These are phyloP conservation scores for Caenorhabditis sp. DNA, from an alignment of 2,888 invertebrate genomes.

Conservation along the genomic window DNA sequence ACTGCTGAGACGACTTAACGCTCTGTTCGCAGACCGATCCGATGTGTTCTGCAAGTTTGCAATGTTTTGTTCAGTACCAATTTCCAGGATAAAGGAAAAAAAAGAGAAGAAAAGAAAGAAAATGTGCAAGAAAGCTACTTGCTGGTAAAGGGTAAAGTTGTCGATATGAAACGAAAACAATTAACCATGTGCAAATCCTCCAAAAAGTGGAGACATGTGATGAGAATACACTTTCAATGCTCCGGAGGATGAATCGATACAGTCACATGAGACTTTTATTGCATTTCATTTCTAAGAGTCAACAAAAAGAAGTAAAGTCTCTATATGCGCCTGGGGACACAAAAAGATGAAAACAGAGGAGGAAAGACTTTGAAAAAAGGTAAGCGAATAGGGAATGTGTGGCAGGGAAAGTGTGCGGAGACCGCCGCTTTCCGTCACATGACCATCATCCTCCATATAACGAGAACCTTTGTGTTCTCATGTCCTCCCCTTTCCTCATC, in stretches of 20 bases:
- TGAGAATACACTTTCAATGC: too few relatives aligned
- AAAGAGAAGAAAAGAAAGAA: not conserved
- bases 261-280: slow-evolving; percentile 1
- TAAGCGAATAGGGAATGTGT: slow-evolving; percentile 45
- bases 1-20: slow-evolving; percentile 10
- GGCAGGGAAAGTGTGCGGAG: slow-evolving; percentile 56
- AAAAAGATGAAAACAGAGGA: slow-evolving; percentile 15
- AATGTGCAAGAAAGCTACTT: not conserved
- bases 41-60: slow-evolving; percentile 21
- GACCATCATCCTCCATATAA: slow-evolving; percentile 59
- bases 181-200: not conserved
- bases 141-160: not conserved
- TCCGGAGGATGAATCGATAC: not conserved
- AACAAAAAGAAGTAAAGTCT: not conserved
- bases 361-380: slow-evolving; percentile 35
- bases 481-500: slow-evolving; percentile 53
- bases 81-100: too few relatives aligned
- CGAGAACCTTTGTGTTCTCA: slow-evolving; percentile 59
- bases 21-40: slow-evolving; percentile 16
- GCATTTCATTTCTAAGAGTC: not conserved
- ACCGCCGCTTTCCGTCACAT: slow-evolving; percentile 47
- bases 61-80: too few relatives aligned
- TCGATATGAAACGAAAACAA: not conserved
- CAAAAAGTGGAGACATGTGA: too few relatives aligned
- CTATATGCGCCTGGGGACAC: not conserved